These are phyloP conservation scores for Henricia sp. DNA, from an alignment of 53 echinoderm and acorn worm genomes.

Conservation along the genomic window DNA sequence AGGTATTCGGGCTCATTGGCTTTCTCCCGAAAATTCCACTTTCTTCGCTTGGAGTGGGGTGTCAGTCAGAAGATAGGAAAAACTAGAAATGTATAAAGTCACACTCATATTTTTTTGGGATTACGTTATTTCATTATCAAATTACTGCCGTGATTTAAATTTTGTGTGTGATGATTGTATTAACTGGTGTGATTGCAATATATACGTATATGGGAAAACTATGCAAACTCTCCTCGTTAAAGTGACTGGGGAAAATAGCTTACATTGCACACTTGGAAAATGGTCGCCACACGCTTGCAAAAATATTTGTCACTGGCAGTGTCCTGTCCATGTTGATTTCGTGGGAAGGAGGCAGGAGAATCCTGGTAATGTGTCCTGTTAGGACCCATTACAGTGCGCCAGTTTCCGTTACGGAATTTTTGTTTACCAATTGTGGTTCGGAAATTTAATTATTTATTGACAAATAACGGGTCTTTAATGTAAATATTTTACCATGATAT, in stretches of 20 bases:
- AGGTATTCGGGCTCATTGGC: no score
- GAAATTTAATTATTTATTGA: no score
- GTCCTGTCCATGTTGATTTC: background rate
- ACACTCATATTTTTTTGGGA: background rate
- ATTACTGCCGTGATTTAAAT: background rate
- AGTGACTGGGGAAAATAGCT: background rate
- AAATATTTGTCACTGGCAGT: background rate
- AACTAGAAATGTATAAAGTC: background rate
- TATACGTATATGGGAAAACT: conserved; percentile 3
- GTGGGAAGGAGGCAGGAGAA: background rate
- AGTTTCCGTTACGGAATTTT: background rate
- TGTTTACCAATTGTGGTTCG: no score
- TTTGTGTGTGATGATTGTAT: conserved; percentile 35
- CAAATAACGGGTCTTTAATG: no score
- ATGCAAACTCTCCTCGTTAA: conserved; percentile 23
- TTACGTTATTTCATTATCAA: background rate
- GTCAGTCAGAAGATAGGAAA: background rate
- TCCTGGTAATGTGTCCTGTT: background rate
- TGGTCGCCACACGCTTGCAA: background rate
- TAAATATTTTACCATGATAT: no score
- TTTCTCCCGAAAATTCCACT: background rate
- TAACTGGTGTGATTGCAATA: conserved; percentile 23
- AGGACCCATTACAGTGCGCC: background rate
- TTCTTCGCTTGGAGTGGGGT: background rate
- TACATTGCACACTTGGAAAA: background rate